Evolutionary conservation across 2,797 vertebrate genomes (phyloP).

Genomic region (Thaleichthys pacificus): DNA sequence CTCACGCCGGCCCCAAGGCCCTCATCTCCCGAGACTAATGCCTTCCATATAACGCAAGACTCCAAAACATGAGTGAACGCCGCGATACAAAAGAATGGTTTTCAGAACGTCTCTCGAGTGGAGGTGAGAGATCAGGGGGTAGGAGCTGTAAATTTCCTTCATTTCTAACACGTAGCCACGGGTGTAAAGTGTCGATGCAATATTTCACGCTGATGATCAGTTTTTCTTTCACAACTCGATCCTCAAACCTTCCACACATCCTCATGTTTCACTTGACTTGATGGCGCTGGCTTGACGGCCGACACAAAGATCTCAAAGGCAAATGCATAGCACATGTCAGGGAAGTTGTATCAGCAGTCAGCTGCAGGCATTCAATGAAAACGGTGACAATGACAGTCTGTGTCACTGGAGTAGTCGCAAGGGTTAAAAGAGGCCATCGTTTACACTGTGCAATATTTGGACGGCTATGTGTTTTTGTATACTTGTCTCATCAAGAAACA

Average conservation of each 20-base stretch:
- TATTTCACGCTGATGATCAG: not conserved
- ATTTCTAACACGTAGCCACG: not conserved
- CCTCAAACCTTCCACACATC: not conserved
- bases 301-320: not conserved
- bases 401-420: not conserved
- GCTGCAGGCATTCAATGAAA: not conserved
- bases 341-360: not conserved
- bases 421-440: not conserved
- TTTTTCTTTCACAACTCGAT: constrained; percentile 13
- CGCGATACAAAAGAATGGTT: constrained; percentile 7
- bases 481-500: not conserved
- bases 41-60: constrained; percentile 18
- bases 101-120: constrained; percentile 9
- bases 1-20: not conserved
- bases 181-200: not conserved
- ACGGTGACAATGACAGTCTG: not conserved
- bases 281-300: not conserved
- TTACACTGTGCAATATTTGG: not conserved
- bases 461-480: not conserved
- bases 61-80: constrained; percentile 5
- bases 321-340: not conserved
- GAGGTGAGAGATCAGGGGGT: constrained; percentile 7
- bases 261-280: not conserved
- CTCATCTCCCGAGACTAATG: constrained; percentile 17
- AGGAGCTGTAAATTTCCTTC: constrained; percentile 3